Base-by-base conservation (phyloP, 2,797 vertebrate species). In the Tenualosa ilisha region DNA sequence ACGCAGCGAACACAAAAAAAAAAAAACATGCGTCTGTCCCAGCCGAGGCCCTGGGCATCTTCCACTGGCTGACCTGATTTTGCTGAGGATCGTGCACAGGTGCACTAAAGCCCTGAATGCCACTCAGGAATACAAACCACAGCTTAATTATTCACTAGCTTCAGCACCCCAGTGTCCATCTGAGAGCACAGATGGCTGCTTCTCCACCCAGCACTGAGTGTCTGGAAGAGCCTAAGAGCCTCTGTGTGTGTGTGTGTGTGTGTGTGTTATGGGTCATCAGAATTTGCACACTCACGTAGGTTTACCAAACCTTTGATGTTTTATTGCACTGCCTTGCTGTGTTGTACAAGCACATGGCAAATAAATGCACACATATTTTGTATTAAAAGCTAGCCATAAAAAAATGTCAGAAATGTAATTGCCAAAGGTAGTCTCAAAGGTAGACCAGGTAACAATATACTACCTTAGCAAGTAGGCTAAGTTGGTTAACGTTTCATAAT, bases 91-190 rank as follows among this genome's bases (percentile, higher is more conserved):
- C 1, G 72, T 40, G 54, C 83, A 26, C 82, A 86, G 50, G 15
- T 83, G 37, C 37, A 75, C n/a, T 81, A 46, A 37, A 81, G 63
- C 82, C 68, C 51, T 3, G 6, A 79, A 50, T 59, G n/a, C 54
- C 68, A 46, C 65, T 43, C 40, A 75, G 72, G 72, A 79, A 79
- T 79, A 79, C 72, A 79, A 46, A 79, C 72, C 72, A 43, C 15
- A 40, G 72, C 72, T 79, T 79, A 43, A 79, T 79, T 79, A 79
- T 79, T 79, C 72, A 79, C 72, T 43, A 79, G 72, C 56, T 75
- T n/a, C 75, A 49, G 49, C 54, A 53, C 82, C 72, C 72, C 40
- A 53, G 81, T 22, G 37, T 13, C 49, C 72, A 79, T 79, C 40
- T 79, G 72, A 79, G 43, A 7, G 40, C 72, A 79, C 72, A 79